These are phyloP conservation scores for Harpagifer antarcticus DNA, from an alignment of 2,797 vertebrate genomes.

Conservation along the genomic window DNA sequence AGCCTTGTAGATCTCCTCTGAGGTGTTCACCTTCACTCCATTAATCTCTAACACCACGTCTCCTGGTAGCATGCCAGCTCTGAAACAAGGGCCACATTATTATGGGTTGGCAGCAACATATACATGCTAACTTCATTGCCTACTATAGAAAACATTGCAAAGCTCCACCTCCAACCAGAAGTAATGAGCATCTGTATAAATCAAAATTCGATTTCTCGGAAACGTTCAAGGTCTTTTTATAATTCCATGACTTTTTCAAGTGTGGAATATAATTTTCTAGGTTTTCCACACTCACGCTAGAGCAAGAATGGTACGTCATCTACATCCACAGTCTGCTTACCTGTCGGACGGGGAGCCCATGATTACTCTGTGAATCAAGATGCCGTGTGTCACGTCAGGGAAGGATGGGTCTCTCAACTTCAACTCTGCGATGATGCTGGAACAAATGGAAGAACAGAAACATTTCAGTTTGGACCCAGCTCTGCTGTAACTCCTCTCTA, in stretches of 20 bases:
- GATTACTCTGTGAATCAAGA: conserved; percentile 95
- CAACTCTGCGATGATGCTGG: conserved; percentile 92
- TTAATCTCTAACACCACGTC: conserved; percentile 94
- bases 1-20: conserved; percentile 92
- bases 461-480: neutral
- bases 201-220: too few relatives aligned
- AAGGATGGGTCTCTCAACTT: conserved; percentile 91
- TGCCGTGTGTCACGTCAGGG: conserved; percentile 90
- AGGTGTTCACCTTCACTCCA: conserved; percentile 81
- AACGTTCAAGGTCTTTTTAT: too few relatives aligned
- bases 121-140: neutral
- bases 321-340: conserved; percentile 69
- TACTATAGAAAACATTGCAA: too few relatives aligned
- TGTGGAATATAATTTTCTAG: too few relatives aligned
- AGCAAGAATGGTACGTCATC: too few relatives aligned
- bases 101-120: neutral
- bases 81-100: conserved; percentile 54
- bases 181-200: too few relatives aligned
- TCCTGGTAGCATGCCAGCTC: conserved; percentile 91
- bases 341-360: conserved; percentile 91
- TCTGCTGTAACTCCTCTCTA: neutral
- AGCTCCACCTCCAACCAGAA: too few relatives aligned
- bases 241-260: too few relatives aligned
- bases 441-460: neutral
- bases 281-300: too few relatives aligned